phyloP scores from a whole-genome alignment of 2,888 invertebrate species.

The Ophion costatus region DNA sequence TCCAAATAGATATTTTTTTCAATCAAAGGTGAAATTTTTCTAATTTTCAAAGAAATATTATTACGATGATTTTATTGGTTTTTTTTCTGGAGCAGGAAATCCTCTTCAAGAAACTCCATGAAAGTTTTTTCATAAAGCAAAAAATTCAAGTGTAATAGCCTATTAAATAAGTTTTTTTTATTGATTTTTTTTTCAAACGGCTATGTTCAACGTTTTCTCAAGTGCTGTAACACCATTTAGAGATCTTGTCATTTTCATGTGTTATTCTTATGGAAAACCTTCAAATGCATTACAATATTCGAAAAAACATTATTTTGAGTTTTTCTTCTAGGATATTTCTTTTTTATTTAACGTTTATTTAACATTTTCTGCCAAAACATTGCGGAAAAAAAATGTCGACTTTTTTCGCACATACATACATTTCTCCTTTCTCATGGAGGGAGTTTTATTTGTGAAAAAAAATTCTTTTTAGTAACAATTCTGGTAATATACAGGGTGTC shows the following conservation, averaged over 20 bases:
- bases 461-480: slow-evolving; percentile 3
- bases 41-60: slow-evolving; percentile 5
- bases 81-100: slow-evolving; percentile 5
- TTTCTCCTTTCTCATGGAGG: slow-evolving; percentile 9
- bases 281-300: slow-evolving; percentile 8
- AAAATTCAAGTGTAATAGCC: slow-evolving; percentile 3
- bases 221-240: slow-evolving; percentile 12
- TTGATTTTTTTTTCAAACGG: not conserved
- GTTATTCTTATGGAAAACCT: slow-evolving; percentile 15
- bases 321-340: slow-evolving; percentile 8
- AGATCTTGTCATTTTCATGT: slow-evolving; percentile 12
- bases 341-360: not conserved
- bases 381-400: slow-evolving; percentile 15
- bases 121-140: not conserved
- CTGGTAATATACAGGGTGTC: too few relatives aligned
- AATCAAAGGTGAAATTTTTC: slow-evolving; percentile 1
- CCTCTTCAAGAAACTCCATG: not conserved
- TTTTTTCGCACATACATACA: slow-evolving; percentile 15
- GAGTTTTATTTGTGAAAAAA: slow-evolving; percentile 9
- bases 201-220: slow-evolving; percentile 3
- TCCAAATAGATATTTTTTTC: not conserved
- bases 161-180: not conserved
- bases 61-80: not conserved
- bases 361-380: not conserved
- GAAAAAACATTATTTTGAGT: slow-evolving; percentile 24